These are phyloP conservation scores for Acropternis orthonyx DNA, from an alignment of 2,797 vertebrate species.

Conservation along the genomic window DNA sequence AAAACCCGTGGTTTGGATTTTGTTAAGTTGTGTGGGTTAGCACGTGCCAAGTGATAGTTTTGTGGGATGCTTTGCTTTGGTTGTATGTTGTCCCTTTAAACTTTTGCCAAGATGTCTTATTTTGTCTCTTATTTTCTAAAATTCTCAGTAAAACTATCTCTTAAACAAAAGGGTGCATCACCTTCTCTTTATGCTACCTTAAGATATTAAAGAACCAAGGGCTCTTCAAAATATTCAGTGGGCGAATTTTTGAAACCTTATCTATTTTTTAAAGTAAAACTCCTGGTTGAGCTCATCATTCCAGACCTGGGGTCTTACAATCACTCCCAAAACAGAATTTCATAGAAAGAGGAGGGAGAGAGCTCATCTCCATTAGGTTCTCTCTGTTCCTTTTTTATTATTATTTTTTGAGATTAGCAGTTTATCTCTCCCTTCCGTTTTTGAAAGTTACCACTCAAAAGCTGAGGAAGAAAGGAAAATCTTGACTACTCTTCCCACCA, in stretches of 20 bases:
- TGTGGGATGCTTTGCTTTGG: background rate
- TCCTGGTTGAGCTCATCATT: background rate
- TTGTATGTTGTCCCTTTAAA: background rate
- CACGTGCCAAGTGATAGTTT: background rate
- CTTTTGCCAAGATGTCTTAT: background rate
- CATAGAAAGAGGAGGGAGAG: background rate
- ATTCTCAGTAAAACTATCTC: background rate
- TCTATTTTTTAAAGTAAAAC: background rate
- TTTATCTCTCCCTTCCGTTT: background rate
- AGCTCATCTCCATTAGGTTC: background rate
- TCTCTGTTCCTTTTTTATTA: background rate
- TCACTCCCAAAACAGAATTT: background rate
- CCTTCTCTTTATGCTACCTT: background rate
- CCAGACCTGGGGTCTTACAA: background rate
- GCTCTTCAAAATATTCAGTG: background rate
- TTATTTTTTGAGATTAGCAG: background rate
- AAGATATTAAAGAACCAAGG: background rate
- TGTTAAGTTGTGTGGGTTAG: background rate
- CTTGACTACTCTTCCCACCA: background rate
- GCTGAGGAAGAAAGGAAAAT: background rate
- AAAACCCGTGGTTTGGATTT: background rate
- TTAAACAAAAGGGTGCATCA: background rate
- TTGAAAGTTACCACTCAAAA: background rate
- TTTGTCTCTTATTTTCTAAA: background rate
- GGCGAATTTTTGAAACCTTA: background rate